Base-by-base conservation (phyloP, 2,888 invertebrate species). In the Dolomedes plantarius region DNA sequence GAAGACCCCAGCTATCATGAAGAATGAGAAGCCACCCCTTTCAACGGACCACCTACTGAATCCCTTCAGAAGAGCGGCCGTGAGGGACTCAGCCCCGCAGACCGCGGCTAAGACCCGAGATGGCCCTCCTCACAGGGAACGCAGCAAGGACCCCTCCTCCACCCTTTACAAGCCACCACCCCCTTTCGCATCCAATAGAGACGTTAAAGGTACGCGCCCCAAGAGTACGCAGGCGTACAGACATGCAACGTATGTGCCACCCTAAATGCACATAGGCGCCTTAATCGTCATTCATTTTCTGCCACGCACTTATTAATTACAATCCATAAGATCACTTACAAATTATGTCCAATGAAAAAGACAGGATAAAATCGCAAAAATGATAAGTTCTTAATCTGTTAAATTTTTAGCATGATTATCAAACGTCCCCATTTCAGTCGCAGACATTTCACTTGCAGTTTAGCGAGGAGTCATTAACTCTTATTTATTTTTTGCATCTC, bases 211-310 rank as follows among this genome's bases (percentile, higher is more conserved):
- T 83, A 95, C 94, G 90, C 93, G 95, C 89, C 96, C 96, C 77
- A 96, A 95, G 90, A 94, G 96, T 86, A 96, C 96, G 71, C 96
- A 97, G 88, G 96, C 96, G 90, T 97, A 97, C 93, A 94, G 97
- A 91, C 96, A 97, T 92, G 98, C 98, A 73, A 98, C 98, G 87
- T 98, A 98, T 92, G 98, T 98, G 90, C 98, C 98, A 90, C 98
- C 98, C 92, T 88, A 88, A 82, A 50, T 16, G 56, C 46, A 46
- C 16, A 13, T 13, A 11, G 46, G 13, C 56, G 56, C 56, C 56
- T 56, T 56, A 56, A 1, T 16, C 23, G 16, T 5, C 36, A 36
- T 36, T 36, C 16, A 46, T 56, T 56, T 56, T 56, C 23, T 56
- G 5, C 16, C 1, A 56, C 19, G 56, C 56, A 56, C 56, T 16